Evolutionary conservation across 2,113 vertebrate species (phyloP), one percentile per base, ranked within the genome.

Genomic region (Callocephalon fimbriatum): DNA sequence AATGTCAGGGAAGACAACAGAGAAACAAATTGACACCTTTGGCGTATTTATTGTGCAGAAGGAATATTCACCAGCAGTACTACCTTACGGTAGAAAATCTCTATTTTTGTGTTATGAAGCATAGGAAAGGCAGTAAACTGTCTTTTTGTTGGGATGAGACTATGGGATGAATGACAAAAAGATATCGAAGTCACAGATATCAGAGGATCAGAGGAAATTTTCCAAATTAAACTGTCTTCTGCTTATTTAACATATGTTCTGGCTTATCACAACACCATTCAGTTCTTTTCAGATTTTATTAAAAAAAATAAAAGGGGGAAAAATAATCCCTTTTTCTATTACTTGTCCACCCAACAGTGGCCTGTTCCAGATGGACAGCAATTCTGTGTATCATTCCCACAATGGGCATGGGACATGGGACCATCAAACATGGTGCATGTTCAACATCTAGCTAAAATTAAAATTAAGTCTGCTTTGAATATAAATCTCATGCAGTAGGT

Each of bases 21-120:
- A 90, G 85, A 59, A 90, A 27, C 44, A 56, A 84, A 66, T 63
- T 47, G 59, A 95, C 73, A 67, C 61, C 90, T 93, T 87, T 89
- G 62, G 42, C 47, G 35, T 89, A 74, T 89, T 65, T 93, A 72
- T 21, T 51, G 54, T 88, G 44, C 75, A 63, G 75, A 87, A 94
- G 75, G 42, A 92, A 59, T 47, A 48, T 84, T 88, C 61, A 22
- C 44, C 42, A 29, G 75, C 38, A 35, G 9, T 61, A 4, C 16
- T 42, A 50, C 9, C 13, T 48, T 61, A 26, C 1, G 15, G 13
- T 35, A 54, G 7, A 8, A 44, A 77, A 80, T 27, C 18, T 79
- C 32, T 81, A 17, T 22, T 56, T 88, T 59, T 81, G 15, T 25
- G 10, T 78, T 51, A 32, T 29, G 27, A 65, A 72, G 18, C 26